Conservation (phyloP, 2,888 invertebrate genomes). For the Orgyia antiqua region DNA sequence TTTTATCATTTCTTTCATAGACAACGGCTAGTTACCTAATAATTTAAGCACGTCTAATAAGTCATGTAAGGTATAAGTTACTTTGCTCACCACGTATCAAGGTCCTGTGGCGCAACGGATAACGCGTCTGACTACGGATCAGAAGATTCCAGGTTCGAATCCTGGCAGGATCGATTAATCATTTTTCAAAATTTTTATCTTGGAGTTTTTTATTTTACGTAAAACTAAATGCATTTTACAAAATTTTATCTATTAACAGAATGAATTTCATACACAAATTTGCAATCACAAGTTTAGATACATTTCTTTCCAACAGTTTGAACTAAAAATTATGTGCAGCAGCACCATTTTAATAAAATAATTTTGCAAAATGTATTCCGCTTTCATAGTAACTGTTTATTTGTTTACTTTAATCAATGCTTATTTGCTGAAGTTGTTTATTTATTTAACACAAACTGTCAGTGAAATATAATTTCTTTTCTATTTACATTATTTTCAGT, state of each 20-base stretch:
- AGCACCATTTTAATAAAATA: no score
- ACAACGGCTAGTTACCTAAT: no score
- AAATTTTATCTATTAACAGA: background rate
- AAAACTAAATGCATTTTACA: background rate
- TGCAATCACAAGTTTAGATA: no score
- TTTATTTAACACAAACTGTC: background rate
- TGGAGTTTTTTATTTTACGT: no score
- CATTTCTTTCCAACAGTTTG: no score
- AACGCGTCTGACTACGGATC: slow-evolving; percentile 86
- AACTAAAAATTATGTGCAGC: no score
- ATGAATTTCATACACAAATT: no score
- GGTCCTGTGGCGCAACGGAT: slow-evolving; percentile 83
- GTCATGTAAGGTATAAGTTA: no score
- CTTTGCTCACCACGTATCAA: no score
- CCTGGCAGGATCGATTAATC: slow-evolving; percentile 76
- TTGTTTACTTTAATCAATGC: background rate
- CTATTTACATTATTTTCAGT: background rate
- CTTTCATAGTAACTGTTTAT: background rate
- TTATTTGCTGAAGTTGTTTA: background rate
- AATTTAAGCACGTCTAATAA: no score
- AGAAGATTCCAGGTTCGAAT: slow-evolving; percentile 84
- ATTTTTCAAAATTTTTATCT: background rate
- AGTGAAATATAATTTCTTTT: no score
- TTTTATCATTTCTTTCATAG: no score
- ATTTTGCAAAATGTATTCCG: background rate